Conservation (phyloP, 2,797 vertebrate genomes). For the Brachyalestes nurse region DNA sequence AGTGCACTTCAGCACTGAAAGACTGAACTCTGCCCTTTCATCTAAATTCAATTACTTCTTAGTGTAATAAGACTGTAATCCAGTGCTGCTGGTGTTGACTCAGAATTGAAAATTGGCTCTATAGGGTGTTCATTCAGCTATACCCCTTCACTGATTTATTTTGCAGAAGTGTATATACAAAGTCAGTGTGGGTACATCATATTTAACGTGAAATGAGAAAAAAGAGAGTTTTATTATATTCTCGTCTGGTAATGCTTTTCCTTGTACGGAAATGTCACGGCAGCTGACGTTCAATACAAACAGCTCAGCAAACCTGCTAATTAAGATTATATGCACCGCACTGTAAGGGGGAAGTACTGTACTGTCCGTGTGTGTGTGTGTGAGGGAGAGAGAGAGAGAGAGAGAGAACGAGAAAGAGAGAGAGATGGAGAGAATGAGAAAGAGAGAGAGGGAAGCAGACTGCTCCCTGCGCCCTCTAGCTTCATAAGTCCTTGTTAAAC, state of each 20-base stretch:
- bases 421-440: constrained; percentile 46
- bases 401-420: constrained; percentile 17
- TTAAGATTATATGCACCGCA: not conserved
- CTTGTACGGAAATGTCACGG: not conserved
- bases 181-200: not conserved
- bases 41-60: constrained; percentile 30
- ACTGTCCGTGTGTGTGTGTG: constrained; percentile 79
- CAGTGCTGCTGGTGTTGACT: constrained; percentile 19
- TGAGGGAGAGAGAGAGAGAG: constrained; percentile 43
- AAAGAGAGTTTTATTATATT: not conserved
- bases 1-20: constrained; percentile 27
- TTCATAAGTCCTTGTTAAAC: constrained; percentile 71
- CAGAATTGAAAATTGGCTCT: constrained; percentile 38
- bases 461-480: constrained; percentile 62
- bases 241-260: not conserved
- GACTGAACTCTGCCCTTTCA: constrained; percentile 23
- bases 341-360: constrained; percentile 54
- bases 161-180: not conserved
- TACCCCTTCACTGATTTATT: not conserved
- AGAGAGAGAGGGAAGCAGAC: constrained; percentile 47
- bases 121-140: not conserved
- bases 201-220: not conserved
- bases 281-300: not conserved
- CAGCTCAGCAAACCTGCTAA: not conserved
- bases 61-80: constrained; percentile 30